These are phyloP conservation scores for Philotrypesis tridentata DNA, from an alignment of 1,140 invertebrate genomes.

Conservation along the genomic window DNA sequence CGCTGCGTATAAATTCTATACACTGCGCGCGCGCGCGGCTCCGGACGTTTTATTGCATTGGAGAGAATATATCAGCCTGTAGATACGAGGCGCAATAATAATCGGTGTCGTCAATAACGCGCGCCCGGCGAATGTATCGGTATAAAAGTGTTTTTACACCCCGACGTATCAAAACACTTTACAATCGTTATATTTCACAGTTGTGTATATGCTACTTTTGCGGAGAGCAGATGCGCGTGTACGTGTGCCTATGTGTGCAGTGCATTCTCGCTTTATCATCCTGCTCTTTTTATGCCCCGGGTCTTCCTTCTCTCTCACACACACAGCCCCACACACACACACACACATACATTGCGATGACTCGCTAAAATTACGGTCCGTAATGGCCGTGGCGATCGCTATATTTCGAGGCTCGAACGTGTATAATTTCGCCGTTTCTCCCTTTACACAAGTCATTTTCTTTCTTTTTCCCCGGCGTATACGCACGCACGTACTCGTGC, in stretches of 20 bases:
- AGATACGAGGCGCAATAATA: no score
- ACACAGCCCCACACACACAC: not conserved
- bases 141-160: not conserved
- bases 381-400: conserved; percentile 40
- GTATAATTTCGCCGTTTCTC: conserved; percentile 36
- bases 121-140: not conserved
- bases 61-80: no score
- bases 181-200: not conserved
- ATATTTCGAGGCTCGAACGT: conserved; percentile 37
- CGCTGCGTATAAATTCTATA: no score
- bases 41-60: no score
- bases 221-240: not conserved
- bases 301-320: conserved; percentile 16
- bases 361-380: conserved; percentile 39
- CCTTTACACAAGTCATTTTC: conserved; percentile 34
- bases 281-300: conserved; percentile 33
- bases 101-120: no score
- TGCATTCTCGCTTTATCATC: conserved; percentile 34
- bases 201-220: not conserved
- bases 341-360: conserved; percentile 29
- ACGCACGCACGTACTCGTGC: no score
- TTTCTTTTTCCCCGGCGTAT: conserved; percentile 6
- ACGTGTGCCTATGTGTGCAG: not conserved
- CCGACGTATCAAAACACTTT: not conserved
- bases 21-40: no score